phyloP scores from a whole-genome alignment of 2,797 vertebrate species.

The Melanotaenia trifasciata region DNA sequence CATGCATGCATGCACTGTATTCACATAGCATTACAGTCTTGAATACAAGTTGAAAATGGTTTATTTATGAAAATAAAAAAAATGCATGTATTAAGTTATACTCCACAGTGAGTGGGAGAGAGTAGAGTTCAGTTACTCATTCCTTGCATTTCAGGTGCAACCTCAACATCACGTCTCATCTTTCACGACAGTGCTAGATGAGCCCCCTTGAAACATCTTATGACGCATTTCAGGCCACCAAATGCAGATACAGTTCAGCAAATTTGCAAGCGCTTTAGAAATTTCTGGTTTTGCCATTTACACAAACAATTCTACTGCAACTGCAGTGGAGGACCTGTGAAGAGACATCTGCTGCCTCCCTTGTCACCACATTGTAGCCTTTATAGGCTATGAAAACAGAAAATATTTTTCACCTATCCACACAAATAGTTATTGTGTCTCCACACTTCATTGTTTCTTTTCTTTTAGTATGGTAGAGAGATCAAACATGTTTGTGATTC shows the following conservation, averaged over 20 bases:
- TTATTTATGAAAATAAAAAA: neutral
- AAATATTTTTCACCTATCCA: too few relatives aligned
- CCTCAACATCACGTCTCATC: neutral
- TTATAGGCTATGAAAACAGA: too few relatives aligned
- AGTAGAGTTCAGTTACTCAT: constrained; percentile 25
- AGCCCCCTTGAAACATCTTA: neutral
- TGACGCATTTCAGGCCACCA: constrained; percentile 2
- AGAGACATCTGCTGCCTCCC: too few relatives aligned
- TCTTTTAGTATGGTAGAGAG: too few relatives aligned
- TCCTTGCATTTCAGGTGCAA: neutral
- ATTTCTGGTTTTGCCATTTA: neutral
- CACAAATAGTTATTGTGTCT: too few relatives aligned
- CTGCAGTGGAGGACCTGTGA: neutral
- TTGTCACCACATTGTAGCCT: neutral
- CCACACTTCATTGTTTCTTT: too few relatives aligned
- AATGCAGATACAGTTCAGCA: neutral
- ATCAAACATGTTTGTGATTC: too few relatives aligned
- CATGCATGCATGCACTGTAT: neutral
- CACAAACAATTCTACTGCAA: neutral
- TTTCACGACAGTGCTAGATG: neutral
- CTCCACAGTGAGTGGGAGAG: neutral
- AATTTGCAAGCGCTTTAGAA: neutral
- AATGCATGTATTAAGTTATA: too few relatives aligned
- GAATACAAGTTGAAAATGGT: neutral
- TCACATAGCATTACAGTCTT: neutral